Evolutionary conservation across 2,113 vertebrate species (phyloP).

Genomic region (Pogonocichla stellata): DNA sequence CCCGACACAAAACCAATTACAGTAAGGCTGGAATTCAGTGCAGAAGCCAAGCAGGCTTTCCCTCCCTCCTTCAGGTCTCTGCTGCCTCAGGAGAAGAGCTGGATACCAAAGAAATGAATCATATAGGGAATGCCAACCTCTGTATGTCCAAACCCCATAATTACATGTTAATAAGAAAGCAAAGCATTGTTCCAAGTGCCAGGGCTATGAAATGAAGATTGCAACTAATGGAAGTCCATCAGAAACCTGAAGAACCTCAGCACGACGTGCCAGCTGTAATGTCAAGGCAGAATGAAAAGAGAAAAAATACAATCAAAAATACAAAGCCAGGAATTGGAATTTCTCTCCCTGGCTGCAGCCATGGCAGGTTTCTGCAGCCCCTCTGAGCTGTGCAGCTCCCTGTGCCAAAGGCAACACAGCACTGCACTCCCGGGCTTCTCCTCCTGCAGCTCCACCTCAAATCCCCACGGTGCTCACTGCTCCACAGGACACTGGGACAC

Average conservation of each 20-base stretch:
- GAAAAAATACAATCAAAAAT: neutral
- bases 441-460: neutral
- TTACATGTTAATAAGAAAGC: neutral
- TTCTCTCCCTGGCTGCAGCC: neutral
- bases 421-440: neutral
- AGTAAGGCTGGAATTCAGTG: neutral
- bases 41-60: neutral
- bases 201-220: constrained; percentile 29
- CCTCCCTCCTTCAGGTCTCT: neutral
- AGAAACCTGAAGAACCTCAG: neutral
- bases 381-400: neutral
- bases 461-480: neutral
- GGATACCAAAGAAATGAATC: constrained; percentile 63
- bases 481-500: fast-evolving
- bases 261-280: neutral
- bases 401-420: neutral
- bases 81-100: constrained; percentile 32
- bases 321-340: neutral
- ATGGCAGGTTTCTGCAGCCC: neutral
- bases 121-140: constrained; percentile 18
- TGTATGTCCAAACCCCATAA: neutral
- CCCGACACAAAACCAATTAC: neutral
- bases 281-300: neutral
- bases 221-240: neutral
- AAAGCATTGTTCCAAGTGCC: constrained; percentile 27